Base-by-base conservation (phyloP, 2,888 invertebrate species). In the Mantis religiosa region DNA sequence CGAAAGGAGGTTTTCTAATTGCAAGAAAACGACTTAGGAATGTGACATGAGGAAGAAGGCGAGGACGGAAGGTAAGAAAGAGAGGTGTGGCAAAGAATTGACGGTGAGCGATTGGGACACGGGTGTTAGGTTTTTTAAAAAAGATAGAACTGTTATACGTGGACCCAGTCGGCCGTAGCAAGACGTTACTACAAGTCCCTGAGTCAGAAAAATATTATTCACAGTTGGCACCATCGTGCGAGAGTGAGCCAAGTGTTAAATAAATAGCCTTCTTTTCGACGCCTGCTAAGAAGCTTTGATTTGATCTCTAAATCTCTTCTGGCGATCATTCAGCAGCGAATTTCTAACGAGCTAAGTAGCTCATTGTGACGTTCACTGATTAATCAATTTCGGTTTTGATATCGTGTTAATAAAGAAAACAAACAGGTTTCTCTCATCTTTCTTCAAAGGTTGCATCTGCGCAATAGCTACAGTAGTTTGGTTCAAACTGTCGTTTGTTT, bases 51-150 rank as follows among this genome's bases (percentile, higher is more conserved):
- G 54, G 54, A 71, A 71, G 54, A 25, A 71, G 54, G 54, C 25
- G 54, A 71, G 54, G 54, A 71, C 4, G 54, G 20, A 71, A 71
- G 54, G 54, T 71, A 71, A 71, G 54, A 71, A 71, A 71, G 54
- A 71, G 54, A 71, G 54, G 54, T 71, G 54, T 71, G 54, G 54
- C 54, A 20, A 71, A 27, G 81, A 86, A 81, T 71, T 86, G 86
- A 86, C 86, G 30, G 86, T 86, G 86, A 86, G 30, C 81, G 86
- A 86, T 86, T 86, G 86, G 86, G 28, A 86, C 86, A 86, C 86
- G 86, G 81, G 86, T 86, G 81, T 30, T 71, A 86, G 81, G 71
- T 71, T 71, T 71, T 71, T 71, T 71, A 28, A 71, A 86, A 28
- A 28, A 86, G 30, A 81, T 28, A 28, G 28, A 86, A 81, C 71